Conservation (phyloP, 2,888 invertebrate species). For the Atherix ibis region DNA sequence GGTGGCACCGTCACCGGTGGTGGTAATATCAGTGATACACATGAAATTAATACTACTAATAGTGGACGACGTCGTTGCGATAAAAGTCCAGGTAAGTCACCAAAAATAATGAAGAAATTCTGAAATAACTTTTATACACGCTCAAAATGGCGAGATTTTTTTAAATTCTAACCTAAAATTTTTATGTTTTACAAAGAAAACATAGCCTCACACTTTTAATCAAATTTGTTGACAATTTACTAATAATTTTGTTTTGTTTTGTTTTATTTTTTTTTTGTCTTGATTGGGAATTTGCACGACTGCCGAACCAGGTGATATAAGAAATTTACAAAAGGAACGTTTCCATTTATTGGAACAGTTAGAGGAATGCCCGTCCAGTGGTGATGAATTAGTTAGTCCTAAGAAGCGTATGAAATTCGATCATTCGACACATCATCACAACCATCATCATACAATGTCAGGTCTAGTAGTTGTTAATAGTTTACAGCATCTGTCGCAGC, state of each 20-base stretch:
- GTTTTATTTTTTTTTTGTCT: constrained; percentile 15
- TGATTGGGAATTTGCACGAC: too few species aligned
- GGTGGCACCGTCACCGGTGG: too few species aligned
- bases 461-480: constrained; percentile 18
- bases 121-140: background rate
- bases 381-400: constrained; percentile 48
- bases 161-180: too few species aligned
- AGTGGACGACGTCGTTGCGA: constrained; percentile 30
- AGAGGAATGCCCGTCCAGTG: constrained; percentile 54
- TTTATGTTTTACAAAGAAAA: too few species aligned
- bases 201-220: too few species aligned
- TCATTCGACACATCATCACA: constrained; percentile 30
- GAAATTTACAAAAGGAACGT: constrained; percentile 52
- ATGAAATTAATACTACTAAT: constrained; percentile 19
- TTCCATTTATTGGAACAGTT: constrained; percentile 52
- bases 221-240: too few species aligned
- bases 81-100: constrained; percentile 24
- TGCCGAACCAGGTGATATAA: constrained; percentile 47
- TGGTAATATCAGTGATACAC: constrained; percentile 32
- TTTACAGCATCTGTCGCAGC: background rate
- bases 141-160: too few species aligned
- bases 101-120: background rate
- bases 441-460: constrained; percentile 19
- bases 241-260: too few species aligned
- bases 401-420: constrained; percentile 51